A percentile compares a stretch with the other conserved stretches of the same genome.
Evolutionary conservation across 2,888 invertebrate genomes (phyloP).

Genomic region (Zele albiditarsus): DNA sequence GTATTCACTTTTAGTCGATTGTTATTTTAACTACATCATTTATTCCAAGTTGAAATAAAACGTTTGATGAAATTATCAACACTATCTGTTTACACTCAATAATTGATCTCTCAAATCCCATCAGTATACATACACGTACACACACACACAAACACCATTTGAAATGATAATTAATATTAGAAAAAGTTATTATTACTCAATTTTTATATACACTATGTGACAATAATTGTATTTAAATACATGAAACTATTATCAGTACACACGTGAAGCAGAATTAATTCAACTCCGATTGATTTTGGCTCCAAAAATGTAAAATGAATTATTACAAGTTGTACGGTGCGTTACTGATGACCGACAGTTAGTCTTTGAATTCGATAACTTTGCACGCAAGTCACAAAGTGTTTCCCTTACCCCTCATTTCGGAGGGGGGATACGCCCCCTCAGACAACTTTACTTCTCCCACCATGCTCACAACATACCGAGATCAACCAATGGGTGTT

Average conservation of each 20-base stretch:
- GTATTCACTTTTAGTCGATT: neutral
- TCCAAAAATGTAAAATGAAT: neutral
- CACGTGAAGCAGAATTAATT: too few species aligned
- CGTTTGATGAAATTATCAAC: too few species aligned
- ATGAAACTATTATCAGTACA: too few species aligned
- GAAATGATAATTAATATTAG: too few species aligned
- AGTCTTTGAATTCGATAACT: slow-evolving; percentile 44
- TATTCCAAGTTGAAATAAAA: neutral
- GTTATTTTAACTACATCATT: neutral
- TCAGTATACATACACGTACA: neutral
- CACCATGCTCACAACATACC: slow-evolving; percentile 45
- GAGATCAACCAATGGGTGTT: slow-evolving; percentile 21
- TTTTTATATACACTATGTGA: too few species aligned
- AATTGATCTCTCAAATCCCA: neutral
- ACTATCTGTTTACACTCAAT: too few species aligned
- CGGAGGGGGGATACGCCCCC: slow-evolving; percentile 56
- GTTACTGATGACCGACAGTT: slow-evolving; percentile 53
- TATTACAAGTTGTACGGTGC: slow-evolving; percentile 47
- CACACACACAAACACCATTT: neutral
- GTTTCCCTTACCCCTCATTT: neutral
- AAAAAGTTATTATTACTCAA: too few species aligned
- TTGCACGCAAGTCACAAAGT: neutral
- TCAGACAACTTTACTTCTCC: slow-evolving; percentile 42
- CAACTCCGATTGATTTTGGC: too few species aligned
- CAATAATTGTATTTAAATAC: too few species aligned